Evolutionary conservation across 2,113 vertebrate species (phyloP).

Genomic region (Elaphurus davidianus): DNA sequence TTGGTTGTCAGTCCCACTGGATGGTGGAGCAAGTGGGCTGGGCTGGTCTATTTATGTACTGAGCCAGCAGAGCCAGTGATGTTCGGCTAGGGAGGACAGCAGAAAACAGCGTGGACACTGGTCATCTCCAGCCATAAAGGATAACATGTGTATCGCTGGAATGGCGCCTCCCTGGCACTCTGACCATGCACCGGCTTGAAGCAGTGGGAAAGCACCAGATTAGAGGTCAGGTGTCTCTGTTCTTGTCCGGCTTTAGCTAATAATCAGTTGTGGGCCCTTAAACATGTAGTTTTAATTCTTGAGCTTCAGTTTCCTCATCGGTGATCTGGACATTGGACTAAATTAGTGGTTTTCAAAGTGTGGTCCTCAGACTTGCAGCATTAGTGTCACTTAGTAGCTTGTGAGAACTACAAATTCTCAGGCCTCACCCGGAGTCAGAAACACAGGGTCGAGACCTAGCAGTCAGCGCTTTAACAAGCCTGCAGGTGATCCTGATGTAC

Average conservation of each 20-base stretch:
- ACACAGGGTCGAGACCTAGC: neutral
- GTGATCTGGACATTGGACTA: neutral
- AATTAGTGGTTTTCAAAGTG: neutral
- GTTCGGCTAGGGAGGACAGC: neutral
- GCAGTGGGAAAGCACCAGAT: neutral
- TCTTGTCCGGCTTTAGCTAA: neutral
- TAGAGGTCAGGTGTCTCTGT: neutral
- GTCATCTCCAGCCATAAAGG: constrained; percentile 20
- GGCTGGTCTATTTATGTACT: constrained; percentile 22
- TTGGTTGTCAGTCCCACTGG: neutral
- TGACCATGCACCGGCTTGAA: neutral
- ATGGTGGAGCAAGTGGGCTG: neutral
- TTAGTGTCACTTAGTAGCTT: neutral
- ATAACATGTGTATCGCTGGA: constrained; percentile 25
- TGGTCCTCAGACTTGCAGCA: neutral
- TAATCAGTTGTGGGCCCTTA: neutral
- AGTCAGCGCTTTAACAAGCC: neutral
- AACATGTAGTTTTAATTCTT: neutral
- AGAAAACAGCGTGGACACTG: neutral
- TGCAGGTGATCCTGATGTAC: neutral
- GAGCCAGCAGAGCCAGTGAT: neutral
- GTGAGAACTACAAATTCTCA: neutral
- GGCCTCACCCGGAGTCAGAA: neutral
- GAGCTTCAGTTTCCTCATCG: neutral
- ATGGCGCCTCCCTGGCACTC: neutral